Conservation (phyloP, 2,113 vertebrate genomes). For the Chunga burmeisteri region DNA sequence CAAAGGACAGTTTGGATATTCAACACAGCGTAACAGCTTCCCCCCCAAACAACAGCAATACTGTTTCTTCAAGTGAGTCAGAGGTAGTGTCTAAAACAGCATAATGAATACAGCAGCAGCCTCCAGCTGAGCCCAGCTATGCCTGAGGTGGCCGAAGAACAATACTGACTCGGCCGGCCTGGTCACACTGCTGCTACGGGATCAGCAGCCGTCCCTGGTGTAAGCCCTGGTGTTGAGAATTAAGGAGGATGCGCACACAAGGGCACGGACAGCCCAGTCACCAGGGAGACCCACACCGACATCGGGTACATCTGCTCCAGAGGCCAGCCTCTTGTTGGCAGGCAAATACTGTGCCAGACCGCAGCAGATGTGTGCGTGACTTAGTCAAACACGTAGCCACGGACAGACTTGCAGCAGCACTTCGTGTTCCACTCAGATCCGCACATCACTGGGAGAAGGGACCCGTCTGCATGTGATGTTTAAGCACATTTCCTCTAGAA, state of each 20-base stretch:
- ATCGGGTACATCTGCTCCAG: background rate
- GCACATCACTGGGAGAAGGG: background rate
- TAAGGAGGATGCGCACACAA: background rate
- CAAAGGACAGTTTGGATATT: background rate
- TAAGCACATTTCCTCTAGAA: background rate
- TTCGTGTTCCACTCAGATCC: background rate
- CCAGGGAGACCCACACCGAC: background rate
- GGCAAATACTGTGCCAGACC: background rate
- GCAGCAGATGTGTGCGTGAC: background rate
- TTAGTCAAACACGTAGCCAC: background rate
- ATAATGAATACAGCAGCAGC: background rate
- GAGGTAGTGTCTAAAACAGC: constrained; percentile 23
- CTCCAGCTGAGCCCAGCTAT: background rate
- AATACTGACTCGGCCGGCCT: accelerated
- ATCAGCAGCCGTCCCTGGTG: background rate
- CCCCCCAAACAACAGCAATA: background rate
- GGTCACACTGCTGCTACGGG: background rate
- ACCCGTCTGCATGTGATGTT: background rate
- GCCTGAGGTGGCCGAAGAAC: background rate
- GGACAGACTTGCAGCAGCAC: background rate
- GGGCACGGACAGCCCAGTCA: background rate
- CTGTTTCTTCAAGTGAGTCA: background rate
- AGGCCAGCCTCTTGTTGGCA: background rate
- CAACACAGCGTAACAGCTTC: background rate
- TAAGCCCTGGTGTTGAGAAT: background rate